phyloP scores from a whole-genome alignment of 2,797 vertebrate species.

The Varecia variegata region DNA sequence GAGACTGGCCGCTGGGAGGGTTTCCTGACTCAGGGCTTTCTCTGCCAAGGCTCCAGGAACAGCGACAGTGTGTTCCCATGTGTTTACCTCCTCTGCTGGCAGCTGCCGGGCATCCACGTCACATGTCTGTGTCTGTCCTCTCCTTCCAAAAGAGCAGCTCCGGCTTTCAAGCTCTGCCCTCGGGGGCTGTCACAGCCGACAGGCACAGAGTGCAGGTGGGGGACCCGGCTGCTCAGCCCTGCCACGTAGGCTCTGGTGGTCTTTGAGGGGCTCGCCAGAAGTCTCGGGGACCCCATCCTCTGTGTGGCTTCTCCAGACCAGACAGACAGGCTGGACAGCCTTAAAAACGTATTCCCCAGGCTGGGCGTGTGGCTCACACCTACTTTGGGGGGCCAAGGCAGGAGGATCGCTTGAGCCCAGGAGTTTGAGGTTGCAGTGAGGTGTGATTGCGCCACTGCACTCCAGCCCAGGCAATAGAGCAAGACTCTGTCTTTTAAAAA shows the following conservation, averaged over 20 bases:
- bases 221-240: background rate
- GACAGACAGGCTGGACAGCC: background rate
- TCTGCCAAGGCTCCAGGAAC: background rate
- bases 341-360: background rate
- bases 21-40: slow-evolving; percentile 25
- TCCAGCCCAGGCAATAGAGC: background rate
- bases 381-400: background rate
- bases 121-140: background rate
- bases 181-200: background rate
- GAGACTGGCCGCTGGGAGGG: background rate
- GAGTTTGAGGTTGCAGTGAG: background rate
- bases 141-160: background rate
- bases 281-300: background rate
- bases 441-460: background rate
- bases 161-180: background rate
- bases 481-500: background rate
- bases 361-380: background rate
- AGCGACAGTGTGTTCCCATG: slow-evolving; percentile 37
- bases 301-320: background rate
- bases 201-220: background rate
- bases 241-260: background rate
- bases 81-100: slow-evolving; percentile 50
- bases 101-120: background rate
- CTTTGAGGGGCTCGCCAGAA: background rate
- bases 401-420: background rate